A percentile compares a stretch with the other conserved stretches of the same genome.
phyloP scores from a whole-genome alignment of 2,888 invertebrate genomes.

The Tiliacea aurago region DNA sequence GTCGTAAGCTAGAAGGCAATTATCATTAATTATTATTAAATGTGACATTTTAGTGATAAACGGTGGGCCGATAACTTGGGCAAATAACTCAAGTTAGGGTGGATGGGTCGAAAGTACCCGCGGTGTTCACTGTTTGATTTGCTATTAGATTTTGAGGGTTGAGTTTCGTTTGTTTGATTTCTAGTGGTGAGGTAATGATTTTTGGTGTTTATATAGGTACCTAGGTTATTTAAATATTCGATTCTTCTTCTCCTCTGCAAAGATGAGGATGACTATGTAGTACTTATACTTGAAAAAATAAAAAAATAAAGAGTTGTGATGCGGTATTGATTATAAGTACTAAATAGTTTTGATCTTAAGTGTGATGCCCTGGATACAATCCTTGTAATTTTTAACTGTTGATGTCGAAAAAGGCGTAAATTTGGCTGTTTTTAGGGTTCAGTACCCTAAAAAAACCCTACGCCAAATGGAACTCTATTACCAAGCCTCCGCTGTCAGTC shows the following conservation, averaged over 20 bases:
- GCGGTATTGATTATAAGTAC: too few species aligned
- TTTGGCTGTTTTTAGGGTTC: too few species aligned
- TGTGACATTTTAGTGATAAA: constrained; percentile 89
- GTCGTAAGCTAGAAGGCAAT: constrained; percentile 89
- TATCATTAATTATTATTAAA: constrained; percentile 91
- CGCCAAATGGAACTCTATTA: too few species aligned
- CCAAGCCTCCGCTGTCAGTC: too few species aligned
- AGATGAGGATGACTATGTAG: too few species aligned
- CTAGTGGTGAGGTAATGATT: constrained; percentile 40
- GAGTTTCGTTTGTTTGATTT: constrained; percentile 65
- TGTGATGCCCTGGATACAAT: too few species aligned
- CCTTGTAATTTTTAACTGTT: too few species aligned
- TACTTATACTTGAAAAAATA: too few species aligned
- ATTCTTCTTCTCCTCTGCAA: not conserved
- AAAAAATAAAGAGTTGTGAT: too few species aligned
- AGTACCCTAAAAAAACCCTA: too few species aligned
- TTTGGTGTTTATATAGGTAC: constrained; percentile 33
- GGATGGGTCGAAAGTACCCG: constrained; percentile 68
- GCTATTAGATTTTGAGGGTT: constrained; percentile 71
- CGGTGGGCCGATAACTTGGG: constrained; percentile 88
- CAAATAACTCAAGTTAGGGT: constrained; percentile 86
- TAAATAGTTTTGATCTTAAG: too few species aligned
- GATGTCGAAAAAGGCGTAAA: too few species aligned
- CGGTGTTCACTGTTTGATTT: constrained; percentile 77
- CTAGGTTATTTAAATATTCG: not conserved